These are phyloP conservation scores for Meteorus colon DNA, from an alignment of 2,888 invertebrate species.

Conservation along the genomic window DNA sequence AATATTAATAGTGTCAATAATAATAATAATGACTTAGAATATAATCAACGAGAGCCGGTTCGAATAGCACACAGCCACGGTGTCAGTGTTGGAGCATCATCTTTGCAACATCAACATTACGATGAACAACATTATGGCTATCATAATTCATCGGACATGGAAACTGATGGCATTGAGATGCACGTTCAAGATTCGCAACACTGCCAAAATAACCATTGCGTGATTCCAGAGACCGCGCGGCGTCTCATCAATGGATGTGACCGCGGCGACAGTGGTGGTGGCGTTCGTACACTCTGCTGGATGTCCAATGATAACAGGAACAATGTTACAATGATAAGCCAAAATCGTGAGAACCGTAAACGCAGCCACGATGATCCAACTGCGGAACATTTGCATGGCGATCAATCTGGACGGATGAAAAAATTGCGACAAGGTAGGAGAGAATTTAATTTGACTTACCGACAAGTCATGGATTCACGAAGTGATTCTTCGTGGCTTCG, in stretches of 20 bases:
- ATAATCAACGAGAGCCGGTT: conserved; percentile 29
- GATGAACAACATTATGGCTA: conserved; percentile 41
- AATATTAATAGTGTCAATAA: not conserved
- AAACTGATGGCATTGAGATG: conserved; percentile 61
- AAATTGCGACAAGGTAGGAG: conserved; percentile 63
- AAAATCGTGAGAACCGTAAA: conserved; percentile 58
- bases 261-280: conserved; percentile 17
- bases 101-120: conserved; percentile 36
- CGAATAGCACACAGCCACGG: conserved; percentile 15
- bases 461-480: conserved; percentile 16
- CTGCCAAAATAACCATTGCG: conserved; percentile 64
- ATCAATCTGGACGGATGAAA: conserved; percentile 52
- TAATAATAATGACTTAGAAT: conserved; percentile 28
- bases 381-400: conserved; percentile 39
- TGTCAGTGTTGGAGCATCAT: conserved; percentile 29
- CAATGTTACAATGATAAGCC: conserved; percentile 39
- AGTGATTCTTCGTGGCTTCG: conserved; percentile 23
- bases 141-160: conserved; percentile 56
- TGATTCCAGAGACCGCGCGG: conserved; percentile 62
- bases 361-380: conserved; percentile 56
- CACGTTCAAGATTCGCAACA: conserved; percentile 52
- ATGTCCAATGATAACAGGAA: conserved; percentile 39
- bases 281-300: conserved; percentile 35
- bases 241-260: conserved; percentile 26
- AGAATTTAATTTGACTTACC: conserved; percentile 42